These are phyloP conservation scores for Leptocoma aspasia DNA, from an alignment of 2,113 vertebrate species.

Conservation along the genomic window DNA sequence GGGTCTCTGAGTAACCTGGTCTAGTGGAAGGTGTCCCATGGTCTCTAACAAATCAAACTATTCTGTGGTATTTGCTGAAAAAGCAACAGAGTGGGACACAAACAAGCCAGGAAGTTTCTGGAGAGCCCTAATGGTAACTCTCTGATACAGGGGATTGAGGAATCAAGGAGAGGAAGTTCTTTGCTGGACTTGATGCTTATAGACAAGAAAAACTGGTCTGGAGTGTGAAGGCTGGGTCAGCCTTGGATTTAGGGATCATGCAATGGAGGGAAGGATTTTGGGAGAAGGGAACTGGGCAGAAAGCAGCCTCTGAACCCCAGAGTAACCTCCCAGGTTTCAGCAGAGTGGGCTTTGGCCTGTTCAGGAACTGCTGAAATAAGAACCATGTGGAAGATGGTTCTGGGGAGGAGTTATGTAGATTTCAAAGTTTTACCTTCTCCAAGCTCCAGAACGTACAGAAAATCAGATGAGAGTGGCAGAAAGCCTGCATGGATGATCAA, in stretches of 20 bases:
- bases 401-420: not conserved
- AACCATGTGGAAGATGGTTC: not conserved
- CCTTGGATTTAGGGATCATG: not conserved
- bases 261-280: not conserved
- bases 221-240: not conserved
- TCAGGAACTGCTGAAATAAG: not conserved
- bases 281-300: not conserved
- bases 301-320: not conserved
- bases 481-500: not conserved
- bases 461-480: not conserved
- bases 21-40: not conserved
- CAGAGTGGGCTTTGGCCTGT: not conserved
- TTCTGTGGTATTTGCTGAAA: not conserved
- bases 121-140: not conserved
- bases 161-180: not conserved
- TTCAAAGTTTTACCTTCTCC: not conserved
- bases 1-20: not conserved
- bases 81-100: rapidly evolving
- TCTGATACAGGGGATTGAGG: not conserved
- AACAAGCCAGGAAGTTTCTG: not conserved
- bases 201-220: not conserved
- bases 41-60: not conserved
- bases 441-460: not conserved
- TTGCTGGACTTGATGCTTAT: not conserved
- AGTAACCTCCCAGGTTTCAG: not conserved